Conservation (phyloP, 2,797 vertebrate species). For the Gobio occitaniae region DNA sequence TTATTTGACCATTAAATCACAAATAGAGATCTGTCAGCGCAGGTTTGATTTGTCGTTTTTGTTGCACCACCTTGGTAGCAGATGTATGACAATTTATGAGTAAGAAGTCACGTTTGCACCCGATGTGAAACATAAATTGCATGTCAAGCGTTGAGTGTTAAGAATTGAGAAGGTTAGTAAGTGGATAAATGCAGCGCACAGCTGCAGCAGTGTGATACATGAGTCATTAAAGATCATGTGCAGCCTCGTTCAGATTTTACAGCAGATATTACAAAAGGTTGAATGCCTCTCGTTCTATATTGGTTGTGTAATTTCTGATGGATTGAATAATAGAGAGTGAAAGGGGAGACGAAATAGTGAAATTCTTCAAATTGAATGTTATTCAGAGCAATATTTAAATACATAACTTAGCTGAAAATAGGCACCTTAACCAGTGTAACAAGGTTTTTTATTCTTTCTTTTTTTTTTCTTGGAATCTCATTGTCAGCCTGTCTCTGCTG, state of each 20-base stretch:
- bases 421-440: neutral
- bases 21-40: slow-evolving; percentile 40
- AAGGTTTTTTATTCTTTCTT: neutral
- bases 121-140: slow-evolving; percentile 40
- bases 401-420: neutral
- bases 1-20: slow-evolving; percentile 51
- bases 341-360: neutral
- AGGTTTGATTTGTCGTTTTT: slow-evolving; percentile 47
- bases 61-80: slow-evolving; percentile 31
- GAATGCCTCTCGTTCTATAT: slow-evolving; percentile 31
- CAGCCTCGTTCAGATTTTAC: slow-evolving; percentile 33
- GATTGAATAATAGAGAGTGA: slow-evolving; percentile 14
- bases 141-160: slow-evolving; percentile 14
- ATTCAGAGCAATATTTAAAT: slow-evolving; percentile 20
- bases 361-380: slow-evolving; percentile 22
- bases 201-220: slow-evolving; percentile 48
- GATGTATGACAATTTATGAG: slow-evolving; percentile 48
- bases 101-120: slow-evolving; percentile 39
- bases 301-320: slow-evolving; percentile 7
- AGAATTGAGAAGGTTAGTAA: slow-evolving; percentile 42
- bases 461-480: neutral
- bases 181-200: slow-evolving; percentile 49
- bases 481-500: neutral
- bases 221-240: slow-evolving; percentile 47
- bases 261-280: slow-evolving; percentile 31